These are phyloP conservation scores for Papilio demoleus DNA, from an alignment of 2,888 invertebrate genomes.

Conservation along the genomic window DNA sequence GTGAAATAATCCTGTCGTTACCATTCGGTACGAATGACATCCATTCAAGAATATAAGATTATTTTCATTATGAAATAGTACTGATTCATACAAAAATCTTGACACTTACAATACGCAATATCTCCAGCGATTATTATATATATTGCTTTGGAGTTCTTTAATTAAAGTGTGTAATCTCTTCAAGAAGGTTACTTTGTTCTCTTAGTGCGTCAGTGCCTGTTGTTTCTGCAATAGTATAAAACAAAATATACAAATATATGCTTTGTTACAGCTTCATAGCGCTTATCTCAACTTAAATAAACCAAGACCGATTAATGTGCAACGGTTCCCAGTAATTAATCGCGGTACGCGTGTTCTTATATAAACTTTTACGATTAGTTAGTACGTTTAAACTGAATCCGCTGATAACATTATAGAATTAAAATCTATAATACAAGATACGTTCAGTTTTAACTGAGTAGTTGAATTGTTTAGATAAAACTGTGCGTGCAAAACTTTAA, in stretches of 20 bases:
- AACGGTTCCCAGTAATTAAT: slow-evolving; percentile 27
- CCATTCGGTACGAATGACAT: background rate
- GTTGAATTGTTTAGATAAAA: no score
- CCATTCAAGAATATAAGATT: background rate
- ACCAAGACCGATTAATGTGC: slow-evolving; percentile 32
- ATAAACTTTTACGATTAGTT: background rate
- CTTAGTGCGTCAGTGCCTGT: background rate
- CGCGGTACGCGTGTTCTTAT: slow-evolving; percentile 1
- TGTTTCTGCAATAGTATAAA: background rate
- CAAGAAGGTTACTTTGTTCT: background rate
- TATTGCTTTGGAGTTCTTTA: background rate
- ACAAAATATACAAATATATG: background rate
- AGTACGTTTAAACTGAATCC: background rate
- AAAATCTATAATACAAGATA: no score
- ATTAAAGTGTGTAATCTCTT: background rate
- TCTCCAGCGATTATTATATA: background rate
- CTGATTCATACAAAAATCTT: background rate
- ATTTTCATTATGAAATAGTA: background rate
- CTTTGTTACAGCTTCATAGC: slow-evolving; percentile 16
- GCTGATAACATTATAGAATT: background rate
- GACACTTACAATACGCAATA: background rate
- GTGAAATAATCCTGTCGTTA: background rate
- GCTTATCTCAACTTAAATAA: slow-evolving; percentile 29
- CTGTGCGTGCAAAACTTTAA: no score
- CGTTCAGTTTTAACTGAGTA: no score